Base-by-base conservation (phyloP, 2,797 vertebrate genomes). In the Scomberomorus guttatus region DNA sequence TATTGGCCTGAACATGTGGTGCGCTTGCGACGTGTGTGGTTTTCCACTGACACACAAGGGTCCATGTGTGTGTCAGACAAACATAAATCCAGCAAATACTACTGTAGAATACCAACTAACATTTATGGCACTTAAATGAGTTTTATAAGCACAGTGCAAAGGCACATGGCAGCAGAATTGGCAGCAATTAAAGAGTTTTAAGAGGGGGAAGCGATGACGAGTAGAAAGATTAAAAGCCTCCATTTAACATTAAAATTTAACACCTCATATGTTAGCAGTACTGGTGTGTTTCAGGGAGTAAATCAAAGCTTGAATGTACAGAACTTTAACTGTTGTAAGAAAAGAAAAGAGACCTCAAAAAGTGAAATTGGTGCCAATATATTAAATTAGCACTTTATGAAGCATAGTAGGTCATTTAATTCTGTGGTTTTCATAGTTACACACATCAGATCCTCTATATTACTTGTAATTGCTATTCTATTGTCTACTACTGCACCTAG, bases 1-100 rank as follows among this genome's bases (percentile, higher is more conserved):
- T 72, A 83, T 87, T 85, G 85, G 91, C 77, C 83, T 84, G 82
- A 80, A 80, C 91, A 90, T 92, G 86, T 89, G 88, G 60, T 27
- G 83, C 1, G 10, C 77, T 86, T 73, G 32, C 93, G 0, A 89
- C 92, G 91, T 95, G 94, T 95, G 94, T 90, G 94, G 93, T 79
- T 93, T 93, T 77, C 84, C 87, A 81, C 83, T 74, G 71, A 87
- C 86, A 75, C 78, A 79, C 70, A 20, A 57, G 72, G 69, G 66
- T 66, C 76, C 70, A 80, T 81, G 80, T 84, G 81, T 86, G 81
- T 85, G 68, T 61, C 57, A 66, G 55, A 72, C 68, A 32, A 69
- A 81, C 66, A 68, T 82, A 91, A 82, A 90, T 72, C 81, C 82
- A 87, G 77, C 72, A 90, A 90, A 87, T 24, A 81, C 84, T 85